These are phyloP conservation scores for Cottus gobio DNA, from an alignment of 2,113 vertebrate genomes.

Conservation along the genomic window DNA sequence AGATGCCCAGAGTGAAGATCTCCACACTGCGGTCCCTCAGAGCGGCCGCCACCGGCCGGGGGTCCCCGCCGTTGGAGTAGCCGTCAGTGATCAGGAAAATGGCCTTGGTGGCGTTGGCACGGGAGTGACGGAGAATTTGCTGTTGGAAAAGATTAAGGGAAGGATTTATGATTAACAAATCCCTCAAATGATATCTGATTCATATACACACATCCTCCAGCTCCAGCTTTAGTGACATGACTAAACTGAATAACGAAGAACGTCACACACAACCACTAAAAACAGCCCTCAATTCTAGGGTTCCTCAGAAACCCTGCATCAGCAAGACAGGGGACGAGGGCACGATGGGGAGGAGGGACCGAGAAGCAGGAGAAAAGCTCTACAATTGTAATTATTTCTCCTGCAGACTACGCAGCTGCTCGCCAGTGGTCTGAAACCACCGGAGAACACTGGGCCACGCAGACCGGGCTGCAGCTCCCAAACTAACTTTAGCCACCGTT, in stretches of 20 bases:
- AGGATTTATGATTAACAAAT: background rate
- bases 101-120: slow-evolving; percentile 91
- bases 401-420: slow-evolving; percentile 61
- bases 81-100: slow-evolving; percentile 99
- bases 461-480: slow-evolving; percentile 58
- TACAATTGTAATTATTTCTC: slow-evolving; percentile 77
- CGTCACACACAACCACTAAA: slow-evolving; percentile 79
- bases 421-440: slow-evolving; percentile 69
- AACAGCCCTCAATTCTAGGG: slow-evolving; percentile 70
- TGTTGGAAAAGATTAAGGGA: slow-evolving; percentile 65
- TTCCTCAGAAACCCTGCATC: slow-evolving; percentile 68
- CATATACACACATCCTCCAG: too few relatives aligned
- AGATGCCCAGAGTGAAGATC: slow-evolving; percentile 98
- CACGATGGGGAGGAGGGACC: slow-evolving; percentile 43
- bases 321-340: slow-evolving; percentile 55
- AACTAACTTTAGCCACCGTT: slow-evolving; percentile 78
- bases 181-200: background rate
- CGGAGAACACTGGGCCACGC: slow-evolving; percentile 60
- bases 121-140: slow-evolving; percentile 95
- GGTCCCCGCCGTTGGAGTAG: slow-evolving; percentile 98
- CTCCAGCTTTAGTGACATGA: slow-evolving; percentile 59
- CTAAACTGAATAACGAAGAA: slow-evolving; percentile 67
- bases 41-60: slow-evolving; percentile 90
- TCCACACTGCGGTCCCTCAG: slow-evolving; percentile 93
- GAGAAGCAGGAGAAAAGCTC: slow-evolving; percentile 45